Evolutionary conservation across 1,140 invertebrate species (phyloP), one percentile per base, ranked within the genome.

Genomic region (Megalonaias nervosa): DNA sequence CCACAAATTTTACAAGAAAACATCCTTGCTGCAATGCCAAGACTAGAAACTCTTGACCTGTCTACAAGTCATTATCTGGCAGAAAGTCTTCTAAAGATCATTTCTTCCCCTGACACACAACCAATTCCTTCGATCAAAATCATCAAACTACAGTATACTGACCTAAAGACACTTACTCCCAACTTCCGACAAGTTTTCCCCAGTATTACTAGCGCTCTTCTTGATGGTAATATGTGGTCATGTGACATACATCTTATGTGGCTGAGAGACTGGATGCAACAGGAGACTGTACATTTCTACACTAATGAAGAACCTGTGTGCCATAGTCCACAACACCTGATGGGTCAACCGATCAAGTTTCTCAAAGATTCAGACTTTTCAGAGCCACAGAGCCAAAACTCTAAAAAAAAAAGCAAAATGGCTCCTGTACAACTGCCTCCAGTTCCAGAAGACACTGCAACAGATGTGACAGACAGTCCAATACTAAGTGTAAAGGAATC

Each of bases 1-100:
- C 64, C 87, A 21, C 74, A 89, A 65, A 84, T 88, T 81, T 61
- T 84, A 3, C 56, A 21, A 26, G 93, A 94, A 16, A 87, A 93
- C 64, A 84, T 89, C 61, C 72, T 90, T 1, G 17, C 70, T 38
- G 75, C 80, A 62, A 86, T 88, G 77, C 77, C 82, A 19, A 80
- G 93, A 85, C 91, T 97, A 48, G 92, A 94, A 83, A 93, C 91
- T 74, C 91, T 97, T 48, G 94, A 96, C 87, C 89, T 97, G 61
- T 94, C 95, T 76, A 92, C 93, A 75, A 96, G 95, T 85, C 93
- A 95, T 0, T 92, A 92, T 14, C 90, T 97, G 57, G 94, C 94
- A 1, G 91, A 92, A 62, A 94, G 93, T 85, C 91, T 96, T 31
- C 86, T 96, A 64, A 92, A 92, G 9, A 31, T 85, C 76, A 38